These are phyloP conservation scores for Mesocricetus auratus DNA, from an alignment of 2,113 vertebrate genomes.

Conservation along the genomic window DNA sequence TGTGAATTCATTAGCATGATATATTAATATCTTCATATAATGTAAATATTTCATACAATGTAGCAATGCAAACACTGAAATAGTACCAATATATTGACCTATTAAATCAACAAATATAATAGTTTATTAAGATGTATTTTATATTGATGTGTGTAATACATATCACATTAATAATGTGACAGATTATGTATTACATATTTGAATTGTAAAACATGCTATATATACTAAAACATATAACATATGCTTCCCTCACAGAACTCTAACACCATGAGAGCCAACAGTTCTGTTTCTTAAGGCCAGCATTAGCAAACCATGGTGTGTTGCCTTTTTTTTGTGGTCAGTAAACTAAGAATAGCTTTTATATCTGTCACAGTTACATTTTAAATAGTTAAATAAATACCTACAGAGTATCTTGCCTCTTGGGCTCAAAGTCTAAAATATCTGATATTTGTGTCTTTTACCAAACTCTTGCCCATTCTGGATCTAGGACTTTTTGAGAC, in stretches of 20 bases:
- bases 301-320: not conserved
- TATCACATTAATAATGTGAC: not conserved
- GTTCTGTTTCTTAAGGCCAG: conserved; percentile 24
- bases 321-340: not conserved
- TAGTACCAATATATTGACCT: not conserved
- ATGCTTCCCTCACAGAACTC: conserved; percentile 46
- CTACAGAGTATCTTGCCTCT: not conserved
- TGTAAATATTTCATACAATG: not conserved
- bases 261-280: not conserved
- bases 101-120: not conserved
- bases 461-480: not conserved
- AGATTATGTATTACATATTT: not conserved
- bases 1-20: not conserved
- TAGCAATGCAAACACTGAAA: not conserved
- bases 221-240: not conserved
- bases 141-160: not conserved
- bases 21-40: not conserved
- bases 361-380: conserved; percentile 48
- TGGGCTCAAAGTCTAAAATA: not conserved
- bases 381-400: conserved; percentile 27
- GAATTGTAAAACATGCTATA: not conserved
- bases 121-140: not conserved
- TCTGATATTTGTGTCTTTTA: not conserved
- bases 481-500: conserved; percentile 29
- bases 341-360: conserved; percentile 22